Evolutionary conservation across 2,113 vertebrate genomes (phyloP).

Genomic region (Pelmatolapia mariae): DNA sequence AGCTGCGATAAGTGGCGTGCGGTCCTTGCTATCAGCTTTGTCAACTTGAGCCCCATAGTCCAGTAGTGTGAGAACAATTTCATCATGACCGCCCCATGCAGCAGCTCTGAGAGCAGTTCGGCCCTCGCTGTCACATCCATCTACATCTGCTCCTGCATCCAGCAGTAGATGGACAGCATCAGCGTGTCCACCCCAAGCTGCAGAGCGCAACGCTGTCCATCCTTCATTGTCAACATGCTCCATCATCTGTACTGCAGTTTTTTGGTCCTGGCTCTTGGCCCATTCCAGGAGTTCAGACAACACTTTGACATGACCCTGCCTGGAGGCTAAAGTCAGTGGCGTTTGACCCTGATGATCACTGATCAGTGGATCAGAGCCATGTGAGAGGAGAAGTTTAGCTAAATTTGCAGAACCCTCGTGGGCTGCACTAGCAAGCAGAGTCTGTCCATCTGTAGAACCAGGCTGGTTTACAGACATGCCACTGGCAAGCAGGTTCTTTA

Average conservation of each 20-base stretch:
- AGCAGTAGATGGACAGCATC: constrained; percentile 68
- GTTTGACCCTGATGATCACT: constrained; percentile 75
- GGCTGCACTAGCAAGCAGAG: constrained; percentile 67
- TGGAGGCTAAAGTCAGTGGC: constrained; percentile 67
- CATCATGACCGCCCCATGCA: constrained; percentile 77
- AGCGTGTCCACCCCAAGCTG: constrained; percentile 74
- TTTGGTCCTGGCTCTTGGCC: constrained; percentile 29
- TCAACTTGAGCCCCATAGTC: constrained; percentile 65
- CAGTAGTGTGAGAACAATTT: constrained; percentile 67
- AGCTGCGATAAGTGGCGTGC: constrained; percentile 75
- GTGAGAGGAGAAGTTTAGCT: constrained; percentile 58
- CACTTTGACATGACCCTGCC: constrained; percentile 65
- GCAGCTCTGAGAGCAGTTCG: constrained; percentile 77
- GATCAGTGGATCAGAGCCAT: constrained; percentile 62
- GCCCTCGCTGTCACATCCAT: constrained; percentile 70
- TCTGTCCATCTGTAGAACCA: constrained; percentile 54
- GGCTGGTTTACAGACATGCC: constrained; percentile 58
- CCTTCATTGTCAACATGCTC: constrained; percentile 74
- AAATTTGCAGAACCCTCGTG: constrained; percentile 61
- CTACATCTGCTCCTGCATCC: constrained; percentile 71
- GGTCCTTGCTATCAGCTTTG: constrained; percentile 68
- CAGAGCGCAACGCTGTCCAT: constrained; percentile 78
- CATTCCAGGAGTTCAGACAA: constrained; percentile 67
- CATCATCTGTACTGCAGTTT: constrained; percentile 29
- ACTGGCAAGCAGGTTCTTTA: constrained; percentile 60